Evolutionary conservation across 2,888 invertebrate genomes (phyloP), one percentile per base, ranked within the genome.

Genomic region (Hypena proboscidalis): DNA sequence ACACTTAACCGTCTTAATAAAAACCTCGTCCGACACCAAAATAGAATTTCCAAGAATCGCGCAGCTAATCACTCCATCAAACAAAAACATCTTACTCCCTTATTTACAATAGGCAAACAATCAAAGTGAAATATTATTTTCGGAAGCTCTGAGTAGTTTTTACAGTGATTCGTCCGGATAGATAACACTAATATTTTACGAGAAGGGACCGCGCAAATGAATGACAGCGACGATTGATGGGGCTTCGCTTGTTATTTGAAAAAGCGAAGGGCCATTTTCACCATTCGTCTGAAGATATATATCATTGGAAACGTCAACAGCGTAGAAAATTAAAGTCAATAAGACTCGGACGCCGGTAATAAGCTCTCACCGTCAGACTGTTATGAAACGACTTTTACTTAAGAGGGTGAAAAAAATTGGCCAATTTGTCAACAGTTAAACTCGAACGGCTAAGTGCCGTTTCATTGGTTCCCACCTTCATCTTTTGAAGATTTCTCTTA

Each of bases 271-370:
- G 78, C 83, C 83, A 87, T 88, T 90, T 80, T 71, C 79, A 73
- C 84, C 77, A 77, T 83, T 82, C 78, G 68, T 63, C 70, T 61
- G 67, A 65, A 84, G 83, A 77, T 84, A 89, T 88, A 86, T 85
- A 88, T 90, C 87, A 89, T 81, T 81, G 81, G 80, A 75, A 83
- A 85, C 84, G 90, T 88, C 87, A 89, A 89, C 84, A 89, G 77
- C 75, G 84, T 78, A 87, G 86, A 89, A 90, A 89, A 89, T 90
- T 89, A 89, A 89, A 89, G 85, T 88, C 85, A 89, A 87, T 88
- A 87, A 80, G 80, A 80, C 72, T 63, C 64, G 70, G 76, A 72
- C 65, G 71, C 63, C 48, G 57, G 83, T 85, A 84, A 86, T 87
- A 86, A 86, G 80, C 70, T 74, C 68, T 63, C 58, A 58, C 70